A percentile compares a stretch with the other conserved stretches of the same genome.
phyloP scores from a whole-genome alignment of 2,113 vertebrate genomes.

The Triplophysa rosa region DNA sequence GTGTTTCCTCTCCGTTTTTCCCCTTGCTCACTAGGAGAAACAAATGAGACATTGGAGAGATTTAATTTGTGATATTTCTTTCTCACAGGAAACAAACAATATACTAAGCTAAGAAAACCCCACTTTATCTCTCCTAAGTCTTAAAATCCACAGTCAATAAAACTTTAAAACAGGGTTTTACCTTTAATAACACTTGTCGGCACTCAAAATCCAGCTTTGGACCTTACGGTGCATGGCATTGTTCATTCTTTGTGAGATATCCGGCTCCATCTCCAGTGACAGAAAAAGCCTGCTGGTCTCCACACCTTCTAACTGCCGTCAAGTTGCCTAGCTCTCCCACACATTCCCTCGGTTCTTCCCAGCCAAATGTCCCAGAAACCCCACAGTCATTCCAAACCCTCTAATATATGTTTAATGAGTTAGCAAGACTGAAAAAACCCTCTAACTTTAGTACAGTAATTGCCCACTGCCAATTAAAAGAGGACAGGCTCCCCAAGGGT shows the following conservation, averaged over 20 bases:
- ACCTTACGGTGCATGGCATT: neutral
- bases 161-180: neutral
- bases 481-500: conserved; percentile 1
- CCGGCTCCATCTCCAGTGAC: neutral
- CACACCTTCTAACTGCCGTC: conserved; percentile 21
- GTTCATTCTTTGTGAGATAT: neutral
- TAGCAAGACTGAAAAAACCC: conserved; percentile 13
- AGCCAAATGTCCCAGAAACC: conserved; percentile 29
- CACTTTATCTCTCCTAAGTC: neutral
- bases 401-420: conserved; percentile 39
- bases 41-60: too few species aligned
- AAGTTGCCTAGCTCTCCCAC: conserved; percentile 26
- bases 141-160: neutral
- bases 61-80: neutral
- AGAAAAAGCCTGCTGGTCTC: conserved; percentile 25
- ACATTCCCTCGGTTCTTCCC: neutral
- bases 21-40: too few species aligned
- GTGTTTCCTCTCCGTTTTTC: neutral
- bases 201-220: neutral
- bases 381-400: conserved; percentile 37
- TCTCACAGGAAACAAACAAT: neutral
- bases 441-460: conserved; percentile 29
- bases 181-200: neutral
- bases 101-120: neutral
- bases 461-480: conserved; percentile 43